Evolutionary conservation across 2,888 invertebrate genomes (phyloP).

Genomic region (Sminthurides aquaticus): DNA sequence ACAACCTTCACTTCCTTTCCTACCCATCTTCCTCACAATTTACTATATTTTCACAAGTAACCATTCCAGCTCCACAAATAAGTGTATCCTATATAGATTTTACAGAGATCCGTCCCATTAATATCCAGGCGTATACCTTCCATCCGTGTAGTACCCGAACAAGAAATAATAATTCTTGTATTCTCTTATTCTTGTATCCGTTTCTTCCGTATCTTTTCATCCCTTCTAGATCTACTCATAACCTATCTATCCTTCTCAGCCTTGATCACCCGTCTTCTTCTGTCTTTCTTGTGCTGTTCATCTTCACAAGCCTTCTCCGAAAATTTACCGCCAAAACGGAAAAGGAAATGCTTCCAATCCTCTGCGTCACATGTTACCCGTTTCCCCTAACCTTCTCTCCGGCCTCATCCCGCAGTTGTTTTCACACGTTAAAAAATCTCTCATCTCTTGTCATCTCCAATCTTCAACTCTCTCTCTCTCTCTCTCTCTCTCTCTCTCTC

Average conservation of each 20-base stretch:
- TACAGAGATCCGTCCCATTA: too few species aligned
- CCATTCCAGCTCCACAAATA: too few species aligned
- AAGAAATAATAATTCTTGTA: neutral
- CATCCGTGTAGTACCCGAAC: neutral
- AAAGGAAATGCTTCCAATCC: neutral
- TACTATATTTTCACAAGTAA: neutral
- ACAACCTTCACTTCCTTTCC: too few species aligned
- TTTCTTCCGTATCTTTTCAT: neutral
- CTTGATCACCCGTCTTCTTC: too few species aligned
- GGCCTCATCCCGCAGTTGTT: neutral
- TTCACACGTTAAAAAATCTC: neutral
- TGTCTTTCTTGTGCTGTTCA: neutral
- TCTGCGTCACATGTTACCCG: neutral
- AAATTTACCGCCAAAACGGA: neutral
- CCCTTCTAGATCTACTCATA: too few species aligned
- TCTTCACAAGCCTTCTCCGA: neutral
- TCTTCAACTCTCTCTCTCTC: too few species aligned
- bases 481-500: too few species aligned
- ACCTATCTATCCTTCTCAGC: too few species aligned
- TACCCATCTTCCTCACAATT: neutral
- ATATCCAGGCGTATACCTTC: neutral
- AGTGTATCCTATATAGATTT: too few species aligned
- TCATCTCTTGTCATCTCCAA: neutral
- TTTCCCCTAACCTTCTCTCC: too few species aligned
- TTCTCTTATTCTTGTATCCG: neutral